Evolutionary conservation across 2,888 invertebrate species (phyloP).

Genomic region (Coelogynopora nodosa): DNA sequence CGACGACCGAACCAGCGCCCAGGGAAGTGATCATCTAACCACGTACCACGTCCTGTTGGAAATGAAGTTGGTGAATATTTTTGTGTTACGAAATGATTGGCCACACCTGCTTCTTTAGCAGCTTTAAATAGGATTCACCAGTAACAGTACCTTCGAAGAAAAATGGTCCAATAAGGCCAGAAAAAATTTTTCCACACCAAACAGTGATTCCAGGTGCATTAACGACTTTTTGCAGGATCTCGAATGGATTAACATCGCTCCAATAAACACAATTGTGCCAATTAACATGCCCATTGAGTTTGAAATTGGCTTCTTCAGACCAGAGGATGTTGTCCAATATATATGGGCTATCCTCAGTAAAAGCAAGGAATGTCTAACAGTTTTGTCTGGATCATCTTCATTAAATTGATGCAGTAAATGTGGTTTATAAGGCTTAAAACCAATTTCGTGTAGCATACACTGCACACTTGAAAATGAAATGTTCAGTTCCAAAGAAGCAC

Average conservation of each 20-base stretch:
- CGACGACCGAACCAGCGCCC: conserved; percentile 26
- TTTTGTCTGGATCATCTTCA: background rate
- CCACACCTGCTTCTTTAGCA: background rate
- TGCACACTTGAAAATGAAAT: background rate
- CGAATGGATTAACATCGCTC: background rate
- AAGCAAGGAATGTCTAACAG: background rate
- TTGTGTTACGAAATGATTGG: background rate
- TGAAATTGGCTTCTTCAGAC: background rate
- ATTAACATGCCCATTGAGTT: background rate
- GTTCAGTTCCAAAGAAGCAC: background rate
- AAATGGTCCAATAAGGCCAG: background rate
- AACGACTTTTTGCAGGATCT: background rate
- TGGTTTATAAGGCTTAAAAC: background rate
- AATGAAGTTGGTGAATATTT: background rate
- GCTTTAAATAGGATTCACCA: background rate
- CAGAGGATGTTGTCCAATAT: background rate
- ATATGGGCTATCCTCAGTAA: background rate
- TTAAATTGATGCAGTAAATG: background rate
- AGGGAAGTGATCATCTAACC: conserved; percentile 23
- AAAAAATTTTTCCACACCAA: background rate
- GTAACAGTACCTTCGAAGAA: background rate
- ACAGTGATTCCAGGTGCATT: background rate
- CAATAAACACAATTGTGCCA: background rate
- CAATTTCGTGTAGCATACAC: background rate
- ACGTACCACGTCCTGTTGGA: conserved; percentile 19